Evolutionary conservation across 2,797 vertebrate species (phyloP), one percentile per base, ranked within the genome.

Genomic region (Sebastes taczanowskii): DNA sequence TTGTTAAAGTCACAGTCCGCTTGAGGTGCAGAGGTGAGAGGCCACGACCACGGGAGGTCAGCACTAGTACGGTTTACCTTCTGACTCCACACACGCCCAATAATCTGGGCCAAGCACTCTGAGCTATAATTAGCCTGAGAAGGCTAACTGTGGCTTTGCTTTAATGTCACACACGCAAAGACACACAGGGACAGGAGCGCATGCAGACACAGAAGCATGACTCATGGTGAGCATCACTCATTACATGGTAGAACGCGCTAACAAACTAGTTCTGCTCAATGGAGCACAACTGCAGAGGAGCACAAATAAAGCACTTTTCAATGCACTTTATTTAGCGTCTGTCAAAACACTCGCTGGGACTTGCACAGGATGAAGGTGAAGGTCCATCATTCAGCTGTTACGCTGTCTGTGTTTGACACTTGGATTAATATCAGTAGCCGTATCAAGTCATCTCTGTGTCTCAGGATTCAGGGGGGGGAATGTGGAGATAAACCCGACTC

Each of bases 91-190:
- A 79, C 64, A 86, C 70, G 55, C 82, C 66, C 71, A 88, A 62
- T 90, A 91, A 95, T 94, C 90, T 94, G 84, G 85, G 92, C 83
- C 90, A 93, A 90, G 82, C 82, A 87, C 81, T 77, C 61, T 71
- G 67, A 32, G 78, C 88, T 95, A 92, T 92, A 92, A 90, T 94
- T 92, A 93, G 87, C 81, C 85, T 53, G 77, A 85, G 81, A 87
- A 80, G 80, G 84, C 89, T 91, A 91, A 92, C 86, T 75, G 81
- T 76, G 83, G 78, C 86, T 88, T 85, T 86, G 86, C 87, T 90
- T 92, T 92, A 92, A 89, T 93, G 89, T 91, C 87, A 83, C 87
- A 88, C 86, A 88, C 10, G 68, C 87, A 86, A 77, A 86, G 85
- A 82, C 82, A 80, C 55, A 71, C 65, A 66, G 69, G 35, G 80